phyloP scores from a whole-genome alignment of 92 coral and sea anemone genomes.

The Phymanthus crucifer region DNA sequence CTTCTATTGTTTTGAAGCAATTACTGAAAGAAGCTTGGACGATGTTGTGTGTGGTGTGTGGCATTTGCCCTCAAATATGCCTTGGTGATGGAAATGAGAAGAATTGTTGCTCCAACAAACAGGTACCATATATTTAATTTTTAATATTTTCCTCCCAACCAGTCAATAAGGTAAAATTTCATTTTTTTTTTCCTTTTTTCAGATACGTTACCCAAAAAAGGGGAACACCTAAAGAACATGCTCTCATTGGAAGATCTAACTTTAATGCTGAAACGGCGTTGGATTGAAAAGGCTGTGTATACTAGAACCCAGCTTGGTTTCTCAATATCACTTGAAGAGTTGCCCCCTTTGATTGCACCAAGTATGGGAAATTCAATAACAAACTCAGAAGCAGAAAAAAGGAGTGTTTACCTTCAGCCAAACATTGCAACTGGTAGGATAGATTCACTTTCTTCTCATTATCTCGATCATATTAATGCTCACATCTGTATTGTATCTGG shows the following conservation, averaged over 20 bases:
- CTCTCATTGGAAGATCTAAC: constrained; percentile 21
- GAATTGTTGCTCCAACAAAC: too few species aligned
- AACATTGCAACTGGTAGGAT: constrained; percentile 14
- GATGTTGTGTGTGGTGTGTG: too few species aligned
- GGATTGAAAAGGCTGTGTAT: constrained; percentile 41
- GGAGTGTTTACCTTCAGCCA: constrained; percentile 39
- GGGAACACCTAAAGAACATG: constrained; percentile 28
- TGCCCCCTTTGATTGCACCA: constrained; percentile 49
- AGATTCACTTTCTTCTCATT: too few species aligned
- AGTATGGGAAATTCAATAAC: constrained; percentile 11
- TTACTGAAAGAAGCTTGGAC: too few species aligned
- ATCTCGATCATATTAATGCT: neutral
- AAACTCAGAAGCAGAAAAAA: constrained; percentile 41
- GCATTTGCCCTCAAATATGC: too few species aligned
- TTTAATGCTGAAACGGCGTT: constrained; percentile 19
- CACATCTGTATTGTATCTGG: too few species aligned
- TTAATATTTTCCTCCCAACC: too few species aligned
- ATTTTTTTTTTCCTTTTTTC: too few species aligned
- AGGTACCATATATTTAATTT: too few species aligned
- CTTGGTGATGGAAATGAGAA: too few species aligned
- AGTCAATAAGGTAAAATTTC: too few species aligned
- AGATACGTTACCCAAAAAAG: constrained; percentile 29
- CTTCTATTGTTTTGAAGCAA: too few species aligned
- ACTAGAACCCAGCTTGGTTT: constrained; percentile 26
- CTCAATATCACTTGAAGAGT: constrained; percentile 20